Evolutionary conservation across 2,797 vertebrate genomes (phyloP).

Genomic region (Eospalax fontanierii): DNA sequence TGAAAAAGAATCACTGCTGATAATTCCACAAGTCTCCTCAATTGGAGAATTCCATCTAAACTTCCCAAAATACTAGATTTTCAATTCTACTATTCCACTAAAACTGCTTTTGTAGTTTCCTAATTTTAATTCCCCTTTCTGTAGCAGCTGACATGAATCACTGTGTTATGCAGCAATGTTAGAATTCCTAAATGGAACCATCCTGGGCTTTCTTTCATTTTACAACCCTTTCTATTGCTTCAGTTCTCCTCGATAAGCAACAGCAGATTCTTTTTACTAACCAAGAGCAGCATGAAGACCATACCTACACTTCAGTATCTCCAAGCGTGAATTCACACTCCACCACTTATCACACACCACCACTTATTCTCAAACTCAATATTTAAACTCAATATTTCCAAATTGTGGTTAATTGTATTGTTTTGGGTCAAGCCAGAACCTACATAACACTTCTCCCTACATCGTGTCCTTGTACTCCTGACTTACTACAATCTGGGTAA

Average conservation of each 20-base stretch:
- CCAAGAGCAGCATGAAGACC: neutral
- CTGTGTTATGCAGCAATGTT: neutral
- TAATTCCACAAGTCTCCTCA: constrained; percentile 31
- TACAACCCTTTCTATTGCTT: neutral
- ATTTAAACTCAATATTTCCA: constrained; percentile 6
- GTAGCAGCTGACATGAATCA: constrained; percentile 29
- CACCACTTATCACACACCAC: too few species aligned
- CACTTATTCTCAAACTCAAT: constrained; percentile 6
- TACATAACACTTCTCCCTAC: neutral
- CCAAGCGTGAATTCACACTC: neutral
- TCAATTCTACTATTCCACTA: constrained; percentile 23
- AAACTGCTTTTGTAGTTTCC: constrained; percentile 60
- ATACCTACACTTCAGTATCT: constrained; percentile 14
- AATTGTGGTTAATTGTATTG: neutral
- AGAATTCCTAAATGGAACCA: neutral
- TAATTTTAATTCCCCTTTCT: constrained; percentile 48
- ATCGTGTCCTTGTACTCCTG: neutral
- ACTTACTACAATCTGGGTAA: neutral
- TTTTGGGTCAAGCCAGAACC: neutral
- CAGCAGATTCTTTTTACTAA: constrained; percentile 42
- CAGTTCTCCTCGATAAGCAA: neutral
- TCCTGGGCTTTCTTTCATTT: constrained; percentile 1
- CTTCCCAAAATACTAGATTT: constrained; percentile 61
- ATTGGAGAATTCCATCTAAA: neutral
- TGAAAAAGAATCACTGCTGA: neutral